Evolutionary conservation across 2,797 vertebrate species (phyloP).

Genomic region (Uromys caudimaculatus): DNA sequence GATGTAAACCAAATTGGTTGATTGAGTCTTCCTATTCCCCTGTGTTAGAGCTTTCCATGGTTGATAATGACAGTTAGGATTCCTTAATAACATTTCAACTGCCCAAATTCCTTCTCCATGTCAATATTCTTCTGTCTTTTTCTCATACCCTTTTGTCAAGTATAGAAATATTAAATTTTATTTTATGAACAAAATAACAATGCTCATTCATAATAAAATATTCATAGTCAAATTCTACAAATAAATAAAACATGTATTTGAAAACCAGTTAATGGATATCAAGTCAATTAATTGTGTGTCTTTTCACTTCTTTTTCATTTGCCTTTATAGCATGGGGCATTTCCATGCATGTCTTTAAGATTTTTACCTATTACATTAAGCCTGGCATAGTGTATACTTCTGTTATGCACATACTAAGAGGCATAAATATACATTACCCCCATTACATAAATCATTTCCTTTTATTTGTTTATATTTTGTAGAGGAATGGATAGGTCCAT

Average conservation of each 20-base stretch:
- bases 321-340: neutral
- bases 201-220: neutral
- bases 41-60: neutral
- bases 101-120: neutral
- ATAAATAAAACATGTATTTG: neutral
- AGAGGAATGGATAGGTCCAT: neutral
- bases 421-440: neutral
- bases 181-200: neutral
- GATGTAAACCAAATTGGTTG: neutral
- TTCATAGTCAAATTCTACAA: neutral
- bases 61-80: neutral
- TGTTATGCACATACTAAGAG: neutral
- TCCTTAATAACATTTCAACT: neutral
- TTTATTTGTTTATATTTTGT: conserved; percentile 22
- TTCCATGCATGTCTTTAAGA: neutral
- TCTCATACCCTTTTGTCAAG: neutral
- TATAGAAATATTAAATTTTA: neutral
- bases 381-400: neutral
- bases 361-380: neutral
- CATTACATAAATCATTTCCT: neutral
- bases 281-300: conserved; percentile 2
- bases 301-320: neutral
- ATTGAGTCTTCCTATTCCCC: neutral
- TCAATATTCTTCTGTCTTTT: neutral
- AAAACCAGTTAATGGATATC: neutral